Evolutionary conservation across 2,797 vertebrate species (phyloP).

Genomic region (Sebastes trivittatus): DNA sequence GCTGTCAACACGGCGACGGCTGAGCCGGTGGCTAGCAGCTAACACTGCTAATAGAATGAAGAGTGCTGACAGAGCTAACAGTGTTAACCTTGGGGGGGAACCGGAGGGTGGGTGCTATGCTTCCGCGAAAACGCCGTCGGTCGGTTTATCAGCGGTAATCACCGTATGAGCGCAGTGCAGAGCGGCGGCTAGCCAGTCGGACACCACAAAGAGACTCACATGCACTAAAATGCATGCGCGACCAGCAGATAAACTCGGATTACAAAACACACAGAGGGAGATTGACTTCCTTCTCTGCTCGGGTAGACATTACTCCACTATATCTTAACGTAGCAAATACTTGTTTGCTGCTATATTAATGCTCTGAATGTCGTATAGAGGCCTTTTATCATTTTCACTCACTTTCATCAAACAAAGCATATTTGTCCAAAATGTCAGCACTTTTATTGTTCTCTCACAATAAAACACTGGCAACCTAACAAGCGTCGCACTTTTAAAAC

Average conservation of each 20-base stretch:
- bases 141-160: neutral
- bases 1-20: neutral
- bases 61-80: neutral
- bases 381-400: neutral
- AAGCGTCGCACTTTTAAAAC: slow-evolving; percentile 24
- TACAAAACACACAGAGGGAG: neutral
- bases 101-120: neutral
- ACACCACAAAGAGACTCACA: neutral
- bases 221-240: neutral
- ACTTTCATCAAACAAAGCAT: neutral
- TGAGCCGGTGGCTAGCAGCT: neutral
- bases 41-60: neutral
- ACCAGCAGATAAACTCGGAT: neutral
- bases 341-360: neutral
- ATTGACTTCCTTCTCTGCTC: neutral
- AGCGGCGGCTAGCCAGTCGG: neutral
- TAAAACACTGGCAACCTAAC: slow-evolving; percentile 12
- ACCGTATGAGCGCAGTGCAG: neutral
- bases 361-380: neutral
- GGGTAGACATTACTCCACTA: neutral
- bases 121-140: neutral
- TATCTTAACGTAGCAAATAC: neutral
- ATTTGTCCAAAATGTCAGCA: slow-evolving; percentile 17
- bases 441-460: slow-evolving; percentile 4
- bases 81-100: neutral